Base-by-base conservation (phyloP, 2,888 invertebrate genomes). In the Drosophila atroscutellata region DNA sequence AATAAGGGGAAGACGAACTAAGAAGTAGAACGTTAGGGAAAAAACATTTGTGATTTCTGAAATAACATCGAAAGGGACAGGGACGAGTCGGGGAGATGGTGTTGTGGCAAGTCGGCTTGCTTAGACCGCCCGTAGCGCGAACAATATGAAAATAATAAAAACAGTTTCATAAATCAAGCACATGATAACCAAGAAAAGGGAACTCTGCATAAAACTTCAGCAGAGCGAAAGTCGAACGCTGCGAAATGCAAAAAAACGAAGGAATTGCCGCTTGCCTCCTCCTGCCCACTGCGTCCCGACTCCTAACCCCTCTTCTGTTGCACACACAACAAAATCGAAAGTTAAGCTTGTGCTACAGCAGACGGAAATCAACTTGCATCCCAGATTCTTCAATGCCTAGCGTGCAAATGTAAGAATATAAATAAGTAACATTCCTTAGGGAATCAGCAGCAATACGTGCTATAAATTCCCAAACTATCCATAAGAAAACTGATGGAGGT, bases 81-180 rank as follows among this genome's bases (percentile, higher is more conserved):
- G 15, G 7, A 65, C 58, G 39, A 54, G 56, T 7, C 20, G 55
- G 45, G 39, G n/a, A 18, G 6, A 11, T n/a, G 26, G 37, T 37
- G 8, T n/a, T 26, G 37, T 37, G 37, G n/a, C n/a, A 56, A 30
- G 56, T 30, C 56, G 39, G 30, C 56, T 56, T 63, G 59, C 67
- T 68, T 68, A 49, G 64, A 68, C 72, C 68, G 30, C 63, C 68
- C 69, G 57, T 37, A 49, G 72, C 72, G 71, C 70, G 72, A 81
- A 83, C 83, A 86, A 81, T 83, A 88, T 80, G 88, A 88, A 87
- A 86, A 88, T 86, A 86, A 88, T 82, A 86, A 86, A 86, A 86
- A 86, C 88, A 86, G 88, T 88, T 88, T 76, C 86, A 86, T 86
- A 86, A 88, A 88, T 86, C 86, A 88, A 83, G 80, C 75, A 83